phyloP scores from a whole-genome alignment of 2,797 vertebrate species.

The Notolabrus celidotus region DNA sequence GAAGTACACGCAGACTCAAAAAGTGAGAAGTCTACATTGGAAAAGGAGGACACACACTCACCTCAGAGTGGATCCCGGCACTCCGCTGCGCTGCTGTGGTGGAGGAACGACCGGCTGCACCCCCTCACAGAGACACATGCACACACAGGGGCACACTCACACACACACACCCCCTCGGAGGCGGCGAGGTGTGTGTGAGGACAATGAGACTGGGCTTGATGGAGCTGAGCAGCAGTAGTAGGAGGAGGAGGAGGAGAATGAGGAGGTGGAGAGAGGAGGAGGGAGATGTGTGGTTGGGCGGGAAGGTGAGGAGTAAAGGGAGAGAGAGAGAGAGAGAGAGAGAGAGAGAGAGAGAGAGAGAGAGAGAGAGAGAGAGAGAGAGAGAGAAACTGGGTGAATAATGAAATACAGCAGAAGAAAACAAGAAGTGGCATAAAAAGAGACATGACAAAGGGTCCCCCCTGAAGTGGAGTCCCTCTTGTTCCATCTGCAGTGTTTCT shows the following conservation, averaged over 20 bases:
- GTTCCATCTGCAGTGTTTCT: constrained; percentile 28
- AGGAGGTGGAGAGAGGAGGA: constrained; percentile 32
- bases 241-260: constrained; percentile 20
- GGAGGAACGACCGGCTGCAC: constrained; percentile 44
- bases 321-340: constrained; percentile 34
- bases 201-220: constrained; percentile 76
- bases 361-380: constrained; percentile 16
- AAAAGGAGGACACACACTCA: constrained; percentile 57
- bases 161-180: constrained; percentile 19
- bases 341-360: constrained; percentile 40
- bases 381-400: constrained; percentile 45
- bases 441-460: constrained; percentile 37
- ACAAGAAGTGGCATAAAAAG: constrained; percentile 36
- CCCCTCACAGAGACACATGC: constrained; percentile 52
- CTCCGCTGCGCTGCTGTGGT: constrained; percentile 10
- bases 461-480: constrained; percentile 31
- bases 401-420: constrained; percentile 48
- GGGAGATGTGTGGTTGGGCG: constrained; percentile 61
- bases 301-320: constrained; percentile 59
- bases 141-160: constrained; percentile 28
- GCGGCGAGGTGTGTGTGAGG: constrained; percentile 61
- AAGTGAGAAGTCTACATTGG: not conserved
- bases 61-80: constrained; percentile 56
- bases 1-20: constrained; percentile 1
- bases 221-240: constrained; percentile 64